A percentile compares a stretch with the other conserved stretches of the same genome.
Conservation (phyloP, 2,113 vertebrate genomes). For the Pomatostomus ruficeps region DNA sequence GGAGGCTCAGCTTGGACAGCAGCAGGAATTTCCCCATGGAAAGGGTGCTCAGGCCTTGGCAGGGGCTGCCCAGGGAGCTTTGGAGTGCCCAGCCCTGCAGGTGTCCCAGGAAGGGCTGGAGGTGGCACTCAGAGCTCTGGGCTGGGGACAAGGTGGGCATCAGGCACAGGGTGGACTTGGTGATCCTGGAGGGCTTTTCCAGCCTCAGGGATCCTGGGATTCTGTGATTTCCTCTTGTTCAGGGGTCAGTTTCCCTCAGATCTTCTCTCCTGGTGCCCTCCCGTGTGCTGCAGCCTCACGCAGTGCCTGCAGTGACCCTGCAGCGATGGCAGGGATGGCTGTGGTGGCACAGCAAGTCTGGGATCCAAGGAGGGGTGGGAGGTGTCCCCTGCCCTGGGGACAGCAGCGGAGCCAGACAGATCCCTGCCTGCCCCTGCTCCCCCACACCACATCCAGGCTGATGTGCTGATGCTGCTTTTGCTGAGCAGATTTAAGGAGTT, state of each 20-base stretch:
- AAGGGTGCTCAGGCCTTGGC: not conserved
- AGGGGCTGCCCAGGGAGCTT: not conserved
- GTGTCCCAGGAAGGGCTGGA: not conserved
- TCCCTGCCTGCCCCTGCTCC: not conserved
- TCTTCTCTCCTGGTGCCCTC: not conserved
- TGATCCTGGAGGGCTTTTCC: not conserved
- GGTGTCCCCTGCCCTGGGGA: not conserved
- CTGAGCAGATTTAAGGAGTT: not conserved
- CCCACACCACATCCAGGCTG: not conserved
- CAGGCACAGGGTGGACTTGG: rapidly evolving
- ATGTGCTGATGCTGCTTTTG: not conserved
- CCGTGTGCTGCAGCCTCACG: not conserved
- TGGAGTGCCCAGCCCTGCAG: not conserved
- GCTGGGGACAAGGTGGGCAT: not conserved
- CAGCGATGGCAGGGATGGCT: not conserved
- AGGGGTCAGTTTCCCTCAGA: not conserved
- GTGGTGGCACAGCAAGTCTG: not conserved
- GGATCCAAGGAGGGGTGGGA: not conserved
- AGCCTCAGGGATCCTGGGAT: not conserved
- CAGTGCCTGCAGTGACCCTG: not conserved
- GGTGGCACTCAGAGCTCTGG: not conserved
- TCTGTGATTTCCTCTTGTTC: not conserved
- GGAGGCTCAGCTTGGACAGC: not conserved
- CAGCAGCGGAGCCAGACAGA: not conserved
- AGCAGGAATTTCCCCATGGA: not conserved